These are phyloP conservation scores for Microplitis mediator DNA, from an alignment of 1,140 invertebrate species.

Conservation along the genomic window DNA sequence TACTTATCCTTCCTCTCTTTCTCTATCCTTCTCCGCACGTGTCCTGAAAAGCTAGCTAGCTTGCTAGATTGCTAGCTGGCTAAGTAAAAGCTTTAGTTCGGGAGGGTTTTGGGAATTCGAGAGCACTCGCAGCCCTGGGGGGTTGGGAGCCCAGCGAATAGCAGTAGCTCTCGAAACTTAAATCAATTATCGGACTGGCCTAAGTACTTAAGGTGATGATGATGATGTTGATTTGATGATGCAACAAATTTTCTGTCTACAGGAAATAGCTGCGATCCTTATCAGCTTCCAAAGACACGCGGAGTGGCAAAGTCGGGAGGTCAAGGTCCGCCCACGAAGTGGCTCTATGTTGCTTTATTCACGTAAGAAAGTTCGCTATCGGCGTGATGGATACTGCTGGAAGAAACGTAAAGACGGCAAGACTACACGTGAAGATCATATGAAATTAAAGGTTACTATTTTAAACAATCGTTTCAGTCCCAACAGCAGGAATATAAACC, in stretches of 20 bases:
- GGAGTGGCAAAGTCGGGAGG: slow-evolving; percentile 97
- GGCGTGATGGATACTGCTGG: slow-evolving; percentile 98
- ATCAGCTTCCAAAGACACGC: slow-evolving; percentile 95
- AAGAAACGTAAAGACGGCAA: slow-evolving; percentile 98
- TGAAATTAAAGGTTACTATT: slow-evolving; percentile 92
- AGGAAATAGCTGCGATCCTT: slow-evolving; percentile 97
- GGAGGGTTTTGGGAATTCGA: too few relatives aligned
- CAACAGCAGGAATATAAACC: too few relatives aligned
- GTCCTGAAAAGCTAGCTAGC: not conserved
- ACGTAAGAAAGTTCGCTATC: slow-evolving; percentile 93
- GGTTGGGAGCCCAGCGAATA: too few relatives aligned
- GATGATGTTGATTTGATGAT: not conserved
- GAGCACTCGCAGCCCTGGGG: too few relatives aligned
- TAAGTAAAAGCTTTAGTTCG: not conserved
- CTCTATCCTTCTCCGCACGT: not conserved
- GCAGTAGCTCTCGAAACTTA: not conserved
- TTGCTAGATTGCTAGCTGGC: too few relatives aligned
- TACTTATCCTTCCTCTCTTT: not conserved
- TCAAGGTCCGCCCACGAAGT: slow-evolving; percentile 95
- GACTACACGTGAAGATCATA: slow-evolving; percentile 97
- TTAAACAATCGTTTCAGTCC: too few relatives aligned
- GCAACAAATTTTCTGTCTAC: slow-evolving; percentile 62
- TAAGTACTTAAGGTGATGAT: not conserved
- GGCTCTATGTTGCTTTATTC: slow-evolving; percentile 97
- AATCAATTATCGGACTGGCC: slow-evolving; percentile 3